phyloP scores from a whole-genome alignment of 2,888 invertebrate genomes.

The Hanleya hanleyi region DNA sequence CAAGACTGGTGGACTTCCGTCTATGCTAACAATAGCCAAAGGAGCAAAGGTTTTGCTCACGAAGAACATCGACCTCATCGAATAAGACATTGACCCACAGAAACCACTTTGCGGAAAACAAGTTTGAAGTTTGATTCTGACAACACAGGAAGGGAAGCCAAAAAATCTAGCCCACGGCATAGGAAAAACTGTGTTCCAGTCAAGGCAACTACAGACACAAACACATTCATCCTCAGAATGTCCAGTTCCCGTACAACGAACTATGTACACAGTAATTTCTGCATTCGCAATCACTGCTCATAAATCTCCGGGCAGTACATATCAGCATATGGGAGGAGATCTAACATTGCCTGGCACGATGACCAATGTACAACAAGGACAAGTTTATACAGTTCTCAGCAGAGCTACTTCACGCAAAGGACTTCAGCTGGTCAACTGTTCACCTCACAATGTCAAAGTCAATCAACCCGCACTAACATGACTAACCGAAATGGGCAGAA shows the following conservation, averaged over 20 bases:
- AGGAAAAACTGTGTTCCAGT: not conserved
- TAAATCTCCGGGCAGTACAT: slow-evolving; percentile 1
- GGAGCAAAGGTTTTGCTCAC: not conserved
- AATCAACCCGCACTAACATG: not conserved
- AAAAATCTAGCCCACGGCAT: not conserved
- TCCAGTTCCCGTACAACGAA: slow-evolving; percentile 4
- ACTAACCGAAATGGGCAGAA: too few relatives aligned
- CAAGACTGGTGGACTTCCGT: not conserved
- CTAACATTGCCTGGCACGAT: not conserved
- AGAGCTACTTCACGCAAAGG: not conserved
- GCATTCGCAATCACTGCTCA: slow-evolving; percentile 4
- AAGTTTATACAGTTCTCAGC: slow-evolving; percentile 7
- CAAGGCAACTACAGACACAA: not conserved
- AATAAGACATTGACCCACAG: not conserved
- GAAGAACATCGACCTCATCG: not conserved
- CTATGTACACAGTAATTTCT: not conserved
- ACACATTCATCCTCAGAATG: not conserved
- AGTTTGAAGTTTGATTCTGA: not conserved
- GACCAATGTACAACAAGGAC: not conserved
- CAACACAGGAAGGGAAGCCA: not conserved
- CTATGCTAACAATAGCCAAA: not conserved
- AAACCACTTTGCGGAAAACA: not conserved
- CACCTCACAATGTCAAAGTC: not conserved
- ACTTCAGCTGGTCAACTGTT: not conserved
- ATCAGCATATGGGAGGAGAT: not conserved